A percentile compares a stretch with the other conserved stretches of the same genome.
Evolutionary conservation across 35 echinoderm and acorn worm species (phyloP).

Genomic region (Diadema setosum): DNA sequence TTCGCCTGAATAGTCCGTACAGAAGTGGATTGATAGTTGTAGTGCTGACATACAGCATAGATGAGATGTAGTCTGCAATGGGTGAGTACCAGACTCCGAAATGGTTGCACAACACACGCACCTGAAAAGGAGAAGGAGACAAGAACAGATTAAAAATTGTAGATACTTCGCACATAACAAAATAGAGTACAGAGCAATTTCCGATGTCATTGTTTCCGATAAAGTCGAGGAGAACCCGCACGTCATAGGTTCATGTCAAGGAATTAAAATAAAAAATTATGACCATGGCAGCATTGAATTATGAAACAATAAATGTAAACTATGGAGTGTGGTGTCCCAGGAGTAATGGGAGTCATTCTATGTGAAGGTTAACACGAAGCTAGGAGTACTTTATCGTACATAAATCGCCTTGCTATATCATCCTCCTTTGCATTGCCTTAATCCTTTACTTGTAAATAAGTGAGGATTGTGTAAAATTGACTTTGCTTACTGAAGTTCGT

Average conservation of each 20-base stretch:
- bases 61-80: slow-evolving; percentile 50
- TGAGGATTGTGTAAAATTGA: too few species aligned
- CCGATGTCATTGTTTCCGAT: not conserved
- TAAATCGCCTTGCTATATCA: too few species aligned
- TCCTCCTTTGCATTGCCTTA: too few species aligned
- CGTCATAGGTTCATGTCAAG: not conserved
- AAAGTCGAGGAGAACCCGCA: not conserved
- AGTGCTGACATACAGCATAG: slow-evolving; percentile 51
- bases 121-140: slow-evolving; percentile 29
- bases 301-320: not conserved
- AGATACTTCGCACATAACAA: not conserved
- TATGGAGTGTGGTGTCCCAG: too few species aligned
- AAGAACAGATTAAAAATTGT: not conserved
- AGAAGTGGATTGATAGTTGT: slow-evolving; percentile 64
- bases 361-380: too few species aligned
- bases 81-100: slow-evolving; percentile 42
- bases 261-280: not conserved
- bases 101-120: slow-evolving; percentile 56
- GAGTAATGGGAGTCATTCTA: too few species aligned
- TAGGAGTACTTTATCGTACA: too few species aligned
- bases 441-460: too few species aligned
- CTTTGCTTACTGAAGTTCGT: too few species aligned
- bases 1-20: slow-evolving; percentile 58
- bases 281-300: not conserved
- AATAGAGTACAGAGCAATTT: not conserved